Conservation (phyloP, 2,113 vertebrate genomes). For the Halichoerus grypus region DNA sequence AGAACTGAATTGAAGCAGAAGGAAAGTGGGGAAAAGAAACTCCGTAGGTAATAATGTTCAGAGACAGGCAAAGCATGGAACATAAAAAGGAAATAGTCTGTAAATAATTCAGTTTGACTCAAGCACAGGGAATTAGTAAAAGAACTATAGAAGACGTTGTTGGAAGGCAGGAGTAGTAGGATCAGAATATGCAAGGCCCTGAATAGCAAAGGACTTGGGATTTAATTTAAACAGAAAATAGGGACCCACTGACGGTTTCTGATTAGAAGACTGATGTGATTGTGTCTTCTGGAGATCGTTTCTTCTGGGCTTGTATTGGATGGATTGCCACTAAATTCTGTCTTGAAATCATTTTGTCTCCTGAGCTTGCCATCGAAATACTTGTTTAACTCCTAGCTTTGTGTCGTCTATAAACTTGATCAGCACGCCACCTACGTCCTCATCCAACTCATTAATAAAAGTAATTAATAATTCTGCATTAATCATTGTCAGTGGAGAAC, state of each 20-base stretch:
- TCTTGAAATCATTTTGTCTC: slow-evolving; percentile 44
- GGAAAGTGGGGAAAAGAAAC: background rate
- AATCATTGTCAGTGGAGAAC: slow-evolving; percentile 60
- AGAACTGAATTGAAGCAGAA: slow-evolving; percentile 3
- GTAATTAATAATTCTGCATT: slow-evolving; percentile 73
- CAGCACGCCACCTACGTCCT: slow-evolving; percentile 62
- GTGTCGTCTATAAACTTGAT: slow-evolving; percentile 61
- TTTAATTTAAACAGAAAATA: slow-evolving; percentile 29
- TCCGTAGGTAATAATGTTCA: slow-evolving; percentile 9
- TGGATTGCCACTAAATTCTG: slow-evolving; percentile 23
- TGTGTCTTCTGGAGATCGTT: background rate
- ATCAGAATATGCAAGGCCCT: background rate
- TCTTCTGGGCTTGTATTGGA: background rate
- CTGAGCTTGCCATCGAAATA: background rate
- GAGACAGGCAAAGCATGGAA: background rate
- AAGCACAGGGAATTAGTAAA: background rate
- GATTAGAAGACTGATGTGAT: background rate
- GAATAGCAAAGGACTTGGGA: background rate
- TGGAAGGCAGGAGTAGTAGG: background rate
- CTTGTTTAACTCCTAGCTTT: slow-evolving; percentile 42
- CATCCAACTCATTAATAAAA: slow-evolving; percentile 73
- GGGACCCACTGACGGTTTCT: background rate
- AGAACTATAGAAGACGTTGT: slow-evolving; percentile 37
- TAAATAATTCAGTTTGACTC: slow-evolving; percentile 55
- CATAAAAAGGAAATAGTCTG: slow-evolving; percentile 4